phyloP scores from a whole-genome alignment of 2,797 vertebrate species.

The Spinus olivaceus region DNA sequence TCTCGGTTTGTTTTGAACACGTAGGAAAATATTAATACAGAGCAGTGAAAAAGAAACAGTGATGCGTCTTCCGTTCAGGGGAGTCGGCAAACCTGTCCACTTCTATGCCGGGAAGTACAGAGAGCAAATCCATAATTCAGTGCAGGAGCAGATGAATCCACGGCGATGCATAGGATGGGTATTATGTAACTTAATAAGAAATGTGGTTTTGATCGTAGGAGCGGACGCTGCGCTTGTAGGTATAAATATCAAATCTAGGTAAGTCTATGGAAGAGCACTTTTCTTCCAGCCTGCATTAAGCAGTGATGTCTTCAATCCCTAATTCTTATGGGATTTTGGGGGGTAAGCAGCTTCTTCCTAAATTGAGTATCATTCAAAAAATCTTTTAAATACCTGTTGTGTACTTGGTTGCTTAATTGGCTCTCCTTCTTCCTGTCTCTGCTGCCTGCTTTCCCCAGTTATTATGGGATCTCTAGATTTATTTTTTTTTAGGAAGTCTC shows the following conservation, averaged over 20 bases:
- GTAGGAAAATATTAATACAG: conserved; percentile 24
- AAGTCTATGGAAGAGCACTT: conserved; percentile 29
- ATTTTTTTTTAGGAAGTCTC: not conserved
- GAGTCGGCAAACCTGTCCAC: conserved; percentile 17
- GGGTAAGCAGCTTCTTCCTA: conserved; percentile 54
- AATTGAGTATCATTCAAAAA: not conserved
- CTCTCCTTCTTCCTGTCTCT: not conserved
- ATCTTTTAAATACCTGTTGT: conserved; percentile 58
- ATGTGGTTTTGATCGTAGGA: conserved; percentile 52
- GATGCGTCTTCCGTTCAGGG: not conserved
- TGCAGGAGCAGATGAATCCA: conserved; percentile 62
- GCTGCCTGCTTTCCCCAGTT: not conserved
- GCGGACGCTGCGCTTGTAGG: conserved; percentile 24
- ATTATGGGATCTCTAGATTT: not conserved
- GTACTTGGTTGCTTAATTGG: conserved; percentile 1
- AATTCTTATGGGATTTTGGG: conserved; percentile 3
- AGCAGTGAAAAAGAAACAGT: conserved; percentile 16
- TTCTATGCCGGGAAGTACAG: not conserved
- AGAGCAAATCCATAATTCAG: conserved; percentile 62
- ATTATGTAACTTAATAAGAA: conserved; percentile 69
- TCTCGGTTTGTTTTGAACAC: not conserved
- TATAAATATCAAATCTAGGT: conserved; percentile 46
- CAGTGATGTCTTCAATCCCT: conserved; percentile 32
- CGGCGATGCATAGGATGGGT: conserved; percentile 5
- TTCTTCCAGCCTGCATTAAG: not conserved